phyloP scores from a whole-genome alignment of 2,797 vertebrate species.

The Propithecus perrieri region DNA sequence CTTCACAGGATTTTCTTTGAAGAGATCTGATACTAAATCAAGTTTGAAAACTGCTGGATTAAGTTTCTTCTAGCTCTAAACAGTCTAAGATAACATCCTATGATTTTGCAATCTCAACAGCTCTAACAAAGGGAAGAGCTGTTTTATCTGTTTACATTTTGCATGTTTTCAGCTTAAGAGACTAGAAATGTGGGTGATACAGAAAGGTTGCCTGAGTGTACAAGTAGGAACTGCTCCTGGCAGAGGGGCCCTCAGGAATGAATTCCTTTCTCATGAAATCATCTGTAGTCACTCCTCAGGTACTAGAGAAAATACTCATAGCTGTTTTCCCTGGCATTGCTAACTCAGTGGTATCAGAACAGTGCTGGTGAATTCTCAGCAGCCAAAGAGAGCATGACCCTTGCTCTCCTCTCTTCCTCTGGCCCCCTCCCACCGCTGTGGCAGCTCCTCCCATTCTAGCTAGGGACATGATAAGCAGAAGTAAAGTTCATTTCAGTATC shows the following conservation, averaged over 20 bases:
- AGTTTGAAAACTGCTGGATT: neutral
- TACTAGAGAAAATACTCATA: neutral
- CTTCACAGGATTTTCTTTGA: neutral
- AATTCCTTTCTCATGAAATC: neutral
- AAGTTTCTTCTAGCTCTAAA: neutral
- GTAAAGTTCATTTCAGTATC: neutral
- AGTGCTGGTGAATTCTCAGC: neutral
- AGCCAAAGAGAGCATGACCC: neutral
- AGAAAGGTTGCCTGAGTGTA: neutral
- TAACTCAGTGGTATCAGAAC: neutral
- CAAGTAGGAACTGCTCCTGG: neutral
- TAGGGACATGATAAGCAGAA: neutral
- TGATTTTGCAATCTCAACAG: neutral
- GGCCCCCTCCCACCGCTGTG: fast-evolving
- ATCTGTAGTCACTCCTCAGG: neutral
- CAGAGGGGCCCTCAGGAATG: neutral
- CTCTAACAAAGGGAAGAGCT: neutral
- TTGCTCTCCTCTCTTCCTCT: neutral
- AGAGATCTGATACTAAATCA: neutral
- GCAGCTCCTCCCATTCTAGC: neutral
- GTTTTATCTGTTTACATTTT: neutral
- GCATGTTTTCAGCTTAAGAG: neutral
- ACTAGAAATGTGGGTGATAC: neutral
- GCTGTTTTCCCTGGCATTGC: neutral
- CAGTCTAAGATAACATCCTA: neutral